phyloP scores from a whole-genome alignment of 2,113 vertebrate genomes.

The Ochotona princeps region DNA sequence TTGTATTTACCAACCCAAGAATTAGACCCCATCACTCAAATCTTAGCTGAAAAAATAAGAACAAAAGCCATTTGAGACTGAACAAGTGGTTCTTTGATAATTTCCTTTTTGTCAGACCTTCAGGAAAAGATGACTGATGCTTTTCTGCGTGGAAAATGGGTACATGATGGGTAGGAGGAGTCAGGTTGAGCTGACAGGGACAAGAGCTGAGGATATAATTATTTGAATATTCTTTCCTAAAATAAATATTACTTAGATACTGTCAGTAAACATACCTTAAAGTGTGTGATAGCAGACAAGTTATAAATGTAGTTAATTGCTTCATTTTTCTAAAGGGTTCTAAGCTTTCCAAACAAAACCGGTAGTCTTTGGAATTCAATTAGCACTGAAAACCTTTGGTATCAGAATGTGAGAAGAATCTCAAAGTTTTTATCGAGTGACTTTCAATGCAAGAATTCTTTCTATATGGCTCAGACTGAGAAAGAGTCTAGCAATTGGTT shows the following conservation, averaged over 20 bases:
- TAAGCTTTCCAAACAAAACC: not conserved
- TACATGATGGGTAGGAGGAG: not conserved
- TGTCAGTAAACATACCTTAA: constrained; percentile 14
- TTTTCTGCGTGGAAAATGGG: not conserved
- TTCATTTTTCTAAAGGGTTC: constrained; percentile 47
- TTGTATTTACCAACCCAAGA: not conserved
- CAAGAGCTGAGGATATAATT: not conserved
- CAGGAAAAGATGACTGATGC: not conserved
- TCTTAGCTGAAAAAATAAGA: not conserved
- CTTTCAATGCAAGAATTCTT: not conserved
- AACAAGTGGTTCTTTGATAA: not conserved
- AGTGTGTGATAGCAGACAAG: not conserved
- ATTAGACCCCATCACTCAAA: not conserved
- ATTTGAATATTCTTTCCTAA: not conserved
- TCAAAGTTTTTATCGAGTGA: not conserved
- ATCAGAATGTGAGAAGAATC: not conserved
- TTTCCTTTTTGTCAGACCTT: not conserved
- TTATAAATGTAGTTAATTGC: not conserved
- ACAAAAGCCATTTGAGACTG: not conserved
- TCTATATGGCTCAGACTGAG: not conserved
- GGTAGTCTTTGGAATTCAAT: constrained; percentile 26
- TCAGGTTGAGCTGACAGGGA: not conserved
- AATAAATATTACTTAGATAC: not conserved
- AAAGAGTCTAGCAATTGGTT: not conserved
- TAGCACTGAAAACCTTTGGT: constrained; percentile 2